Evolutionary conservation across 2,888 invertebrate genomes (phyloP).

Genomic region (Troglohyphantes excavatus): DNA sequence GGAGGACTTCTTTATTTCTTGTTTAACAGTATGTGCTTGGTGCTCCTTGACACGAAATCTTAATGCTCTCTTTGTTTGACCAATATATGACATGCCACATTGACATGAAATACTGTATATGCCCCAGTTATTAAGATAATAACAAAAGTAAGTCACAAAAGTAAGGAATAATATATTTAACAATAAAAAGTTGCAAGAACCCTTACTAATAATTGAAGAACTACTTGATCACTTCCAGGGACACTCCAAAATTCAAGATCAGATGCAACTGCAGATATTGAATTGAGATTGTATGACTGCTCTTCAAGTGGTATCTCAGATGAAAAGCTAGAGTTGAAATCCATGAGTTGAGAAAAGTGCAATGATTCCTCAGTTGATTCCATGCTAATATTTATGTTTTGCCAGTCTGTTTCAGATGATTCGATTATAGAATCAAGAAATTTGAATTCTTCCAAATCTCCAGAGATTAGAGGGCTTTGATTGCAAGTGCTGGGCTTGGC

Average conservation of each 20-base stretch:
- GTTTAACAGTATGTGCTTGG: too few species aligned
- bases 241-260: slow-evolving; percentile 4
- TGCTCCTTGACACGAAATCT: too few species aligned
- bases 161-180: background rate
- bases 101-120: too few species aligned
- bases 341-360: background rate
- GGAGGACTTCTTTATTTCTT: too few species aligned
- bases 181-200: background rate
- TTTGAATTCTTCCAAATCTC: slow-evolving; percentile 22
- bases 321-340: slow-evolving; percentile 13
- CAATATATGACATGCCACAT: too few species aligned
- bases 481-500: background rate
- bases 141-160: too few species aligned
- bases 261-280: background rate
- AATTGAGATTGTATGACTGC: slow-evolving; percentile 30
- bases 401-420: slow-evolving; percentile 14
- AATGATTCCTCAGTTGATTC: slow-evolving; percentile 17
- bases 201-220: background rate
- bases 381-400: slow-evolving; percentile 13
- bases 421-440: slow-evolving; percentile 37
- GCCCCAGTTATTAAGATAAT: too few species aligned
- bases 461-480: background rate
- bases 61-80: too few species aligned
- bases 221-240: slow-evolving; percentile 10
- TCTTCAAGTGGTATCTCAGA: slow-evolving; percentile 30